Evolutionary conservation across 2,113 vertebrate species (phyloP).

Genomic region (Megaleporinus macrocephalus): DNA sequence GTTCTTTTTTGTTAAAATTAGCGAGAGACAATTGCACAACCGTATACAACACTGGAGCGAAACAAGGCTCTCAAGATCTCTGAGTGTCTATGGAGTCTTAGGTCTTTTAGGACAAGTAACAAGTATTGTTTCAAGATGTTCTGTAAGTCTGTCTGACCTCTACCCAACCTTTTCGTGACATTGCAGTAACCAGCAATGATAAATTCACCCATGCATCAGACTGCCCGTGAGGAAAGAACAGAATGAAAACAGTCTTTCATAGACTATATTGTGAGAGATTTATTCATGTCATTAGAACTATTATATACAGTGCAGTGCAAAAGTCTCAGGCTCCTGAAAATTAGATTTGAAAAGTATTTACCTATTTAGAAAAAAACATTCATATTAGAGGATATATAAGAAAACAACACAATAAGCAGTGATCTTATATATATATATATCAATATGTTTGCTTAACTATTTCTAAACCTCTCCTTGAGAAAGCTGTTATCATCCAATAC

Average conservation of each 20-base stretch:
- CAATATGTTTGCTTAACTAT: no score
- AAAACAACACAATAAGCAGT: no score
- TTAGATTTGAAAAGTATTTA: no score
- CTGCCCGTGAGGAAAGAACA: background rate
- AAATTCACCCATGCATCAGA: background rate
- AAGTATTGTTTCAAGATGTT: background rate
- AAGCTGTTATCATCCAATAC: no score
- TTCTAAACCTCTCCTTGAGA: no score
- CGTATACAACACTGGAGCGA: background rate
- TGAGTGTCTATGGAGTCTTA: background rate
- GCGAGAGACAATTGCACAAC: background rate
- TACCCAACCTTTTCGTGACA: conserved; percentile 5
- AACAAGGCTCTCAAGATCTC: background rate
- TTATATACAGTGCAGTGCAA: no score
- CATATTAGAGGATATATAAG: no score
- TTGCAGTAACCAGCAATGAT: background rate
- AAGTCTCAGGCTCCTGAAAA: no score
- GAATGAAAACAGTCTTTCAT: background rate
- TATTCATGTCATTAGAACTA: no score
- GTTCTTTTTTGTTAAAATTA: background rate
- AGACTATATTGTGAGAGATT: no score
- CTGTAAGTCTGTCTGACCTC: background rate
- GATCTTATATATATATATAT: no score
- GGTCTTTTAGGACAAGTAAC: background rate
- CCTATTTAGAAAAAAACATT: no score